phyloP scores from a whole-genome alignment of 2,888 invertebrate species.

The Cosmorhoe ocellata region DNA sequence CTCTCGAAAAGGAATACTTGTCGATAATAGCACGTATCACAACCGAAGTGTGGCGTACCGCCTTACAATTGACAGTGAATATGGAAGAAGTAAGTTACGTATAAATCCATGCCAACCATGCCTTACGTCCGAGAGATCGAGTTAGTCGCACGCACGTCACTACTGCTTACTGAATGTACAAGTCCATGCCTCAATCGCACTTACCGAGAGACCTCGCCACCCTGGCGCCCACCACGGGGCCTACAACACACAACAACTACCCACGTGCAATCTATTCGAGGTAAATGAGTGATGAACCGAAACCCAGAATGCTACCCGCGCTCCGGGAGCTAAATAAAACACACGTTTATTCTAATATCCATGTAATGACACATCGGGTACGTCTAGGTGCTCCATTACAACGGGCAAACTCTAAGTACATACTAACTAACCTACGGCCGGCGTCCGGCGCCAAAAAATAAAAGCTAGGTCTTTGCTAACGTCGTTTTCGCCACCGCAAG shows the following conservation, averaged over 20 bases:
- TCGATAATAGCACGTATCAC: constrained; percentile 76
- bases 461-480: constrained; percentile 25
- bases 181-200: constrained; percentile 35
- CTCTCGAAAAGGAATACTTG: constrained; percentile 55
- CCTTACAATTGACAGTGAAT: constrained; percentile 74
- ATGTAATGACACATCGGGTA: constrained; percentile 79
- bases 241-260: constrained; percentile 48
- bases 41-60: constrained; percentile 78
- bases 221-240: constrained; percentile 55
- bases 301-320: constrained; percentile 49
- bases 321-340: constrained; percentile 74
- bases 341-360: constrained; percentile 78
- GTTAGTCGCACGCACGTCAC: constrained; percentile 29
- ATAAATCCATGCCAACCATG: constrained; percentile 74
- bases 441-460: constrained; percentile 44
- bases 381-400: constrained; percentile 74
- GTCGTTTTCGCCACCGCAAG: constrained; percentile 28
- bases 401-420: constrained; percentile 75
- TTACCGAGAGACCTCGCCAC: constrained; percentile 33
- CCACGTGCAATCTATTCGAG: constrained; percentile 49
- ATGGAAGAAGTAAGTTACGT: constrained; percentile 69
- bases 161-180: constrained; percentile 28
- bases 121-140: constrained; percentile 36
- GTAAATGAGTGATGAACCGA: constrained; percentile 38
- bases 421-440: constrained; percentile 63